These are phyloP conservation scores for Sebastolobus altivelis DNA, from an alignment of 2,797 vertebrate species.

Conservation along the genomic window DNA sequence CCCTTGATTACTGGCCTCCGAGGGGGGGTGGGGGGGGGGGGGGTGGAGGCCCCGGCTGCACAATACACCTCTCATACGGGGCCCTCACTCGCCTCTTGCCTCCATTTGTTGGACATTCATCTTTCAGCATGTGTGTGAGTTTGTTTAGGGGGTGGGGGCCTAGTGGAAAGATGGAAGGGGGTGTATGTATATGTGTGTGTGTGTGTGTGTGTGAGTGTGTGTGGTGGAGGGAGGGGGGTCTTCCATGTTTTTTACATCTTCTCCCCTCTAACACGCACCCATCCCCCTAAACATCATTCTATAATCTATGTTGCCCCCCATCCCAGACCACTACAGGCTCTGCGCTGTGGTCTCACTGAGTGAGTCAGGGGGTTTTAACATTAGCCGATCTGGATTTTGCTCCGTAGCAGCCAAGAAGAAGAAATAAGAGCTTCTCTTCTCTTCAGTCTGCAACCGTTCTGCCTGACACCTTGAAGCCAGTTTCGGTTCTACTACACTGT, in stretches of 20 bases:
- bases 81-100: constrained; percentile 76
- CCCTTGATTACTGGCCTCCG: constrained; percentile 75
- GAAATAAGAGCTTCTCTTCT: constrained; percentile 5
- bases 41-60: constrained; percentile 56
- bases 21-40: constrained; percentile 8
- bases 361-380: constrained; percentile 61
- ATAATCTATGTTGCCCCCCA: constrained; percentile 17
- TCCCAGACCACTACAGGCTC: constrained; percentile 21
- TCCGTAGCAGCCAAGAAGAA: constrained; percentile 22
- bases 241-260: constrained; percentile 67
- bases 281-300: constrained; percentile 48
- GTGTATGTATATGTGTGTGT: constrained; percentile 9
- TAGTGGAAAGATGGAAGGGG: constrained; percentile 28
- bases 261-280: constrained; percentile 23
- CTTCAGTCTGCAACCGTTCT: constrained; percentile 20
- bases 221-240: constrained; percentile 24
- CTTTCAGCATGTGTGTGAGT: constrained; percentile 81
- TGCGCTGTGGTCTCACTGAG: constrained; percentile 23
- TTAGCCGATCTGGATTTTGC: constrained; percentile 41
- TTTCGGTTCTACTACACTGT: not conserved
- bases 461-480: not conserved
- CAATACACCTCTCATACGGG: constrained; percentile 76
- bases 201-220: not conserved
- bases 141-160: constrained; percentile 75
- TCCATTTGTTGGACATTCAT: constrained; percentile 84